Percentiles rank a stretch among this genome's conserved stretches.
Conservation (phyloP, 2,113 vertebrate species). For the Cisticola juncidis region DNA sequence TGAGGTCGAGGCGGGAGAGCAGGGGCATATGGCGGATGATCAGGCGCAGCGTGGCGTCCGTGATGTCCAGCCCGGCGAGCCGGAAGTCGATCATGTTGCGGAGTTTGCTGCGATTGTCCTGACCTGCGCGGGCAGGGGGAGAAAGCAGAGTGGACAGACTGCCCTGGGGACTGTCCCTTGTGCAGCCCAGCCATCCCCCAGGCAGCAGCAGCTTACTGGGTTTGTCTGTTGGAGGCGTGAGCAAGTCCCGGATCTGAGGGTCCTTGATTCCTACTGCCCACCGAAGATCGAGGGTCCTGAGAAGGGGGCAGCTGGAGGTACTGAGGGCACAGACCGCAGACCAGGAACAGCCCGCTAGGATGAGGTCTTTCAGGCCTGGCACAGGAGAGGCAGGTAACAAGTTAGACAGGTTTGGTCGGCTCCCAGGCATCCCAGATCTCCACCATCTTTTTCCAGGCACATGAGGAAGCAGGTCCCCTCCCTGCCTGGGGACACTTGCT, state of each 20-base stretch:
- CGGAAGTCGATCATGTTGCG: slow-evolving; percentile 93
- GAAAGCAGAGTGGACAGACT: rapidly evolving
- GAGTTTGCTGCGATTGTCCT: slow-evolving; percentile 95
- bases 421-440: neutral
- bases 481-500: neutral
- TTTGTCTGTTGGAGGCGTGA: slow-evolving; percentile 86
- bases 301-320: slow-evolving; percentile 92
- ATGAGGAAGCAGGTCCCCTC: neutral
- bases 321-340: slow-evolving; percentile 92
- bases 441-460: neutral
- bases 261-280: slow-evolving; percentile 96
- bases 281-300: slow-evolving; percentile 94
- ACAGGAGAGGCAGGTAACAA: neutral
- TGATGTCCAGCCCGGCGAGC: slow-evolving; percentile 93
- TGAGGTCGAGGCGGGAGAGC: slow-evolving; percentile 93
- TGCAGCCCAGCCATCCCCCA: neutral
- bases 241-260: slow-evolving; percentile 91
- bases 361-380: slow-evolving; percentile 91
- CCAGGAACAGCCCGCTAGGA: slow-evolving; percentile 93
- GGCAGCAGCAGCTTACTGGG: slow-evolving; percentile 66
- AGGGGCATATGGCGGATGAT: slow-evolving; percentile 97
- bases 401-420: neutral
- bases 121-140: slow-evolving; percentile 71
- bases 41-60: slow-evolving; percentile 90
- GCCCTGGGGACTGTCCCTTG: neutral